Evolutionary conservation across 2,888 invertebrate genomes (phyloP), one percentile per base, ranked within the genome.

Genomic region (Bellardia bayeri): DNA sequence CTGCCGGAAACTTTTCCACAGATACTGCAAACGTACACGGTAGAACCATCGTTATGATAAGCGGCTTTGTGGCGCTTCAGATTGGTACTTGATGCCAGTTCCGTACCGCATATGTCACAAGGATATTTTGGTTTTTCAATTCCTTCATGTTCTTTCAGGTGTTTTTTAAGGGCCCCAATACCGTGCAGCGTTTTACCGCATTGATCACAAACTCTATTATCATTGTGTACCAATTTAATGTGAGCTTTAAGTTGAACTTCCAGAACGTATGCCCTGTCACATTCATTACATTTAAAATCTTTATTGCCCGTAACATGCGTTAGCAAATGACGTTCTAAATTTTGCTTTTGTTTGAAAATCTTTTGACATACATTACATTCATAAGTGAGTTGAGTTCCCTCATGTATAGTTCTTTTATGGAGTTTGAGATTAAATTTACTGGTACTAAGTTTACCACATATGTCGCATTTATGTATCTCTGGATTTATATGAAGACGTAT

Each of bases 401-500:
- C 64, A 51, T 89, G 89, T 16, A 82, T 61, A 2, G 76, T 63
- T 74, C 87, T 88, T 58, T 88, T 88, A 82, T 90, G 90, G 11
- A 75, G 68, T 14, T 75, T 81, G 1, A 90, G 85, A 45, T 79
- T 85, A 3, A 87, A 82, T 8, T 82, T 85, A 40, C 88, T 90
- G 4, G 89, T 78, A 37, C 89, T 88, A 37, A 88, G 78, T 76
- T 86, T 88, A 3, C 88, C 88, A 33, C 90, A 90, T 80, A 86
- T 78, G 11, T 83, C 42, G 33, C 91, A 91, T 30, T 91, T 90
- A 61, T 89, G 89, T 14, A 82, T 85, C 16, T 90, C 89, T 2
- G 90, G 90, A 85, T 91, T 86, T 30, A 90, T 80, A 37, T 91
- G 91, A 1, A 89, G 40, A 6, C 89, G 61, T 45, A 91, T 87